Conservation (phyloP, 1,140 invertebrate genomes). For the Chrysomallon squamiferum region DNA sequence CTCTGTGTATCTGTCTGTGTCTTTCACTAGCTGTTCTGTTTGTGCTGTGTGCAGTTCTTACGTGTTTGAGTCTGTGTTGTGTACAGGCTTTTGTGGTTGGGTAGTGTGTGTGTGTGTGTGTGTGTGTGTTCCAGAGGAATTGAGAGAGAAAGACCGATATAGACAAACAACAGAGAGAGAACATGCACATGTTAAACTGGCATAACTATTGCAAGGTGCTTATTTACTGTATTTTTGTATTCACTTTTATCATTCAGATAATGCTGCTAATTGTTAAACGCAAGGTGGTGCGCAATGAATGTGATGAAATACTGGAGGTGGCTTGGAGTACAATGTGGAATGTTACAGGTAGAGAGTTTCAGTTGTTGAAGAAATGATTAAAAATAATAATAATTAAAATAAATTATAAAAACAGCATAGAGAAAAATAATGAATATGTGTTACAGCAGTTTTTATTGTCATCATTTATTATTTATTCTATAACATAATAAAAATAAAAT, state of each 20-base stretch:
- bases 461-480: too few relatives aligned
- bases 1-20: too few relatives aligned
- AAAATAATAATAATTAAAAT: too few relatives aligned
- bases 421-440: not conserved
- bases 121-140: conserved; percentile 87
- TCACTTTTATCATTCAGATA: conserved; percentile 73
- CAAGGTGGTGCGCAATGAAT: conserved; percentile 74
- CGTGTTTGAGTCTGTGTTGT: conserved; percentile 78
- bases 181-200: too few relatives aligned
- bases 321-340: conserved; percentile 98
- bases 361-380: too few relatives aligned
- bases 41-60: too few relatives aligned
- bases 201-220: too few relatives aligned
- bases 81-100: conserved; percentile 81
- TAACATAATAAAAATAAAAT: too few relatives aligned
- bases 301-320: conserved; percentile 95
- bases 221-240: too few relatives aligned
- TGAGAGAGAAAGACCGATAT: conserved; percentile 69
- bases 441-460: not conserved
- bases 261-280: conserved; percentile 86
- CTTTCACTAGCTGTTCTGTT: too few relatives aligned
- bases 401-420: not conserved
- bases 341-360: conserved; percentile 75
- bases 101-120: conserved; percentile 81
- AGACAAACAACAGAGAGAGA: too few relatives aligned